Evolutionary conservation across 2,888 invertebrate genomes (phyloP).

Genomic region (Cabera pusaria): DNA sequence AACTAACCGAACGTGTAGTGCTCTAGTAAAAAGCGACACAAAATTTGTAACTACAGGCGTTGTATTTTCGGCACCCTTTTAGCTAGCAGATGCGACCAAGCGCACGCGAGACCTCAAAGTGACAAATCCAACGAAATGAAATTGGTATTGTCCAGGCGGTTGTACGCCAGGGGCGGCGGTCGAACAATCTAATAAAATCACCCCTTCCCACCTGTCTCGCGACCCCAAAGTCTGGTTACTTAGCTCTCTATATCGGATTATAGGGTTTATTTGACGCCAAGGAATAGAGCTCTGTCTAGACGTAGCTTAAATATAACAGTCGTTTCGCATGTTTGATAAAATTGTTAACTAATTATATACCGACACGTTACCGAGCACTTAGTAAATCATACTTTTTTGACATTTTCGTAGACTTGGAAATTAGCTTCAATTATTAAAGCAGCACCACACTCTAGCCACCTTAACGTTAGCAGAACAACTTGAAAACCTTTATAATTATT

Average conservation of each 20-base stretch:
- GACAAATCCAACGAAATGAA: too few relatives aligned
- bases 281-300: slow-evolving; percentile 37
- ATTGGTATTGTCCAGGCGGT: not conserved
- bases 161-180: slow-evolving; percentile 24
- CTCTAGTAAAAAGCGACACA: too few relatives aligned
- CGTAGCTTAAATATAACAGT: slow-evolving; percentile 24
- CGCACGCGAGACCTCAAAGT: too few relatives aligned
- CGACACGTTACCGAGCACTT: slow-evolving; percentile 9
- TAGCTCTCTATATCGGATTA: slow-evolving; percentile 38
- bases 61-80: too few relatives aligned
- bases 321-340: slow-evolving; percentile 11
- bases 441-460: too few relatives aligned
- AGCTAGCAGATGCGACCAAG: too few relatives aligned
- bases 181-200: slow-evolving; percentile 38
- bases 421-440: too few relatives aligned
- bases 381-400: not conserved
- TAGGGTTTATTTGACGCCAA: slow-evolving; percentile 34
- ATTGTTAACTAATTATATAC: slow-evolving; percentile 7
- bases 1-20: too few relatives aligned
- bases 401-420: too few relatives aligned
- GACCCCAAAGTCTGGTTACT: slow-evolving; percentile 32
- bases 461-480: too few relatives aligned
- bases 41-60: too few relatives aligned
- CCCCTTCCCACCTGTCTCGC: slow-evolving; percentile 26
- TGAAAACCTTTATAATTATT: too few relatives aligned